Evolutionary conservation across 2,797 vertebrate species (phyloP), one percentile per base, ranked within the genome.

Genomic region (Scyliorhinus canicula): DNA sequence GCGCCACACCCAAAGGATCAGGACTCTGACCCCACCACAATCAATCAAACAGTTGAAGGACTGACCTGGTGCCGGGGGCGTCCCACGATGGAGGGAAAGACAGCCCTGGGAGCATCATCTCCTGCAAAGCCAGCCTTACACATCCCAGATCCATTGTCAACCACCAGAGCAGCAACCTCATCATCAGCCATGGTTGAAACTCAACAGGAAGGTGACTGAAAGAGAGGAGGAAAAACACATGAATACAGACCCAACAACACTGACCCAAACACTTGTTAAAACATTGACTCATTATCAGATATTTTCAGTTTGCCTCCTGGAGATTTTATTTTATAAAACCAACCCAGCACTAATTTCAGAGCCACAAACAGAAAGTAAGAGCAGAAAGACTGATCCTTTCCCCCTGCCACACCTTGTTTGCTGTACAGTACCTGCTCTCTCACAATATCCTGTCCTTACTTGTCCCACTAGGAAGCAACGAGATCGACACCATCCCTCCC

Each of bases 121-220:
- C 99, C 99, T 1, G 99, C 99, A 31, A 99, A 99, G n/a, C 99
- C 99, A 95, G 99, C 99, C 97, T 99, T 99, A 97, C 99, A 99
- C 97, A 99, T 98, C 97, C 99, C 99, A 93, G 99, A 99, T 97
- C 99, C 99, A 0, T 99, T 99, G 98, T 99, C 99, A 31, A 99
- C 99, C 96, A 99, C 99, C 31, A 99, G 98, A 35, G 99, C 99
- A 95, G 98, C 98, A 0, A 98, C 99, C 96, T 99, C 99, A 0
- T 99, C 99, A 96, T 99, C 99, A 96, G 88, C 88, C 88, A 91
- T 91, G 88, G 88, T 40, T 91, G 63, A 91, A 16, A 91, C 24
- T 3, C 35, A 4, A n/a, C 4, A 12, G 88, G 57, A n/a, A 26
- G 40, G n/a, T 44, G 88, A 65, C 57, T 91, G 57, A 65, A 91